These are phyloP conservation scores for Parambassis ranga DNA, from an alignment of 2,797 vertebrate species.

Conservation along the genomic window DNA sequence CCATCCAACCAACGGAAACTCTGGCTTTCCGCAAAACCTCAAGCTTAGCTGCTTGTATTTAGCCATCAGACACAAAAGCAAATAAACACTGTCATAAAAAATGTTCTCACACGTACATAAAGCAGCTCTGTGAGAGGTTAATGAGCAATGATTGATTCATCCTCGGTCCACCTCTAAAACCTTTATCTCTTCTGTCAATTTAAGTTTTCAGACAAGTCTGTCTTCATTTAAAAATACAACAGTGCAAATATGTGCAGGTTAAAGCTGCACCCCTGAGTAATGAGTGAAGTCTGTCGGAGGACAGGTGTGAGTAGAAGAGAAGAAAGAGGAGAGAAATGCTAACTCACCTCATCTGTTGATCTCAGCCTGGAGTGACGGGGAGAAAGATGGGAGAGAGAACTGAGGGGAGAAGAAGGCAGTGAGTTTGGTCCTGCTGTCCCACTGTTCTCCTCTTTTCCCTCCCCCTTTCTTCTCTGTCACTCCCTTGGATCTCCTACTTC, in stretches of 20 bases:
- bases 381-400: slow-evolving; percentile 55
- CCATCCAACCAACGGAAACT: slow-evolving; percentile 68
- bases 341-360: slow-evolving; percentile 68
- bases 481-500: slow-evolving; percentile 59
- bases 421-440: slow-evolving; percentile 60
- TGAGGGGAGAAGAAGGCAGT: slow-evolving; percentile 50
- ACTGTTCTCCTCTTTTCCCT: slow-evolving; percentile 71
- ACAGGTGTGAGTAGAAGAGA: neutral
- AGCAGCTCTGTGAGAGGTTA: slow-evolving; percentile 35
- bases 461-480: slow-evolving; percentile 70
- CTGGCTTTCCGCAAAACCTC: slow-evolving; percentile 72
- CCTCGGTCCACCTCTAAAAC: neutral
- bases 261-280: neutral
- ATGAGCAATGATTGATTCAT: slow-evolving; percentile 41
- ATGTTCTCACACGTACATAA: slow-evolving; percentile 63
- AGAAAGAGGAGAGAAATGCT: neutral
- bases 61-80: slow-evolving; percentile 71
- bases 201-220: no score
- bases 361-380: slow-evolving; percentile 58
- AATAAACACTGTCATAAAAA: slow-evolving; percentile 71
- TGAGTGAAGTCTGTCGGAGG: neutral
- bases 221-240: no score
- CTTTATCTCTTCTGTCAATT: no score
- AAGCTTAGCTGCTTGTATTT: slow-evolving; percentile 56
- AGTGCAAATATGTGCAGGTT: neutral